Base-by-base conservation (phyloP, 1,140 invertebrate genomes). In the Aphaenogaster ashmeadi region DNA sequence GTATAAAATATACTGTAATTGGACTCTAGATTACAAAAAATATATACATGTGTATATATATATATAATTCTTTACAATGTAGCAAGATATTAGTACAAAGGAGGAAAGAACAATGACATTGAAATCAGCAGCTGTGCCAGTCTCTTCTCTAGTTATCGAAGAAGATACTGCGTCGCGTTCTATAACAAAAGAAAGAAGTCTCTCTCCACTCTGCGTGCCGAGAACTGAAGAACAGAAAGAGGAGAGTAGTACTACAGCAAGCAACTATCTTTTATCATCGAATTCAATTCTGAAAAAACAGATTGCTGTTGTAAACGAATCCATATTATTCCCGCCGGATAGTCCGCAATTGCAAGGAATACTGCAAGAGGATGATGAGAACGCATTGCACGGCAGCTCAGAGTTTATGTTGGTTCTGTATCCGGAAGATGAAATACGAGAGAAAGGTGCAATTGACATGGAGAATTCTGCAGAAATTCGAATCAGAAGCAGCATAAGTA, bases 391-490 rank as follows among this genome's bases (percentile, higher is more conserved):
- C 33, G 96, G 96, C 21, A 97, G 97, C 91, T 97, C 97, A 36
- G 98, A 98, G 93, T 97, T 98, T 88, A 98, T 98, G 97, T 93
- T 98, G 52, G 97, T 98, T 47, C 94, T 98, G 5, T 97, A 97
- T 94, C 97, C 97, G 44, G 96, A 97, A 88, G 93, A 96, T 91
- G 94, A 94, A 94, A 93, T 94, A 85, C 72, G 50, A 58, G 69
- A 11, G 2, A 60, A 84, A 18, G 64, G 80, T 9, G 0, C 2
- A 47, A 58, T 72, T 11, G 41, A 27, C 47, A 27, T 21, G n/a
- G 11, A 33, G n/a, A 84, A 60, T 9, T 38, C 6, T 9, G 15
- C 50, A 33, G 38, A 74, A 74, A 50, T 5, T 72, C 52, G 8
- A 13, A 21, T 36, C 0, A 47, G 1, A 58, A 44, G 33, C 6